Base-by-base conservation (phyloP, 1,140 invertebrate species). In the Aphelinus certus region DNA sequence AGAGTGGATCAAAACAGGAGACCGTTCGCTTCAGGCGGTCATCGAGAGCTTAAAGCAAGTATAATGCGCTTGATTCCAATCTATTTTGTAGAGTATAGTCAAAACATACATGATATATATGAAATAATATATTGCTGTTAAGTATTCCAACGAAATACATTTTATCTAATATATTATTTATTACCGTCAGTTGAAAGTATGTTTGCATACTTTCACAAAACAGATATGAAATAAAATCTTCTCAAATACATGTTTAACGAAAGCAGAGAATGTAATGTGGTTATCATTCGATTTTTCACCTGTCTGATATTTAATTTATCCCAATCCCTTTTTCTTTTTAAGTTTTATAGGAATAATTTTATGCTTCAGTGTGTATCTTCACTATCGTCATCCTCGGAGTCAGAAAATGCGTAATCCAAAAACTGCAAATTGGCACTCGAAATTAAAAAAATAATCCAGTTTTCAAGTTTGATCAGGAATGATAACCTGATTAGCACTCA, bases 111-210 rank as follows among this genome's bases (percentile, higher is more conserved):
- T 48, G 56, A 72, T 56, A 67, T 47, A 67, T 67, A 64, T 64
- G 26, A 66, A 9, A 67, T 67, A 55, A 75, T 75, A 70, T 75
- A 75, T 75, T 70, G 53, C 61, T 75, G 73, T 75, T 75, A 75
- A 55, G 42, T 75, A 75, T 70, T 70, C 51, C 3, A 42, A 74
- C 60, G 47, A 75, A 74, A 74, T 69, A 70, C 66, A 64, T 57
- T 75, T 75, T 75, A 75, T 75, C 58, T 64, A 51, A 69, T 67
- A 67, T 53, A 66, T 43, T 67, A 63, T 70, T 70, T 75, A 75
- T 70, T 74, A 62, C 63, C 62, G 67, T 26, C 5, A 47, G 64
- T 45, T 56, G 49, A 75, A 49, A 6, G 5, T 7, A 64, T 43
- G 46, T 60, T 7, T 58, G 42, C 4, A 55, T 5, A n/a, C 45